Evolutionary conservation across 2,113 vertebrate species (phyloP), one percentile per base, ranked within the genome.

Genomic region (Vicugna pacos): DNA sequence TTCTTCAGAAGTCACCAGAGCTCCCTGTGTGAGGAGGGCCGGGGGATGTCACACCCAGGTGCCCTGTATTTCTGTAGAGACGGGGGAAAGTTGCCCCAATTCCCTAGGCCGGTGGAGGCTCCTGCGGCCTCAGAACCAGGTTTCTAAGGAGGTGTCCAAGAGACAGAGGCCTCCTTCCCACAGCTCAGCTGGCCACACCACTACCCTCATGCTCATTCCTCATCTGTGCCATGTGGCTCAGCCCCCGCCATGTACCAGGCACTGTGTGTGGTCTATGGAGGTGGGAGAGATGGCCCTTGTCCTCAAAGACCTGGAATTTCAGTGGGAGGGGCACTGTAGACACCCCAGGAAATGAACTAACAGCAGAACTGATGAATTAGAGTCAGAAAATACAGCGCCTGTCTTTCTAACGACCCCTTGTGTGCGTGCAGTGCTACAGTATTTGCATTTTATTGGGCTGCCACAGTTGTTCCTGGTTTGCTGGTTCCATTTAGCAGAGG

Each of bases 361-460:
- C 0, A n/a, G 65, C 3, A 22, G 60, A 42, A n/a, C 7, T 54
- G 8, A 9, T 11, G 52, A 46, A 11, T 32, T 5, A 42, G 58
- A 9, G 8, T 14, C 52, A 38, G n/a, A 10, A 17, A 58, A n/a
- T 8, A 5, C 46, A 46, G 24, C 1, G 9, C 11, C 70, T 6
- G 2, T 19, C 56, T 26, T 52, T n/a, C 9, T 8, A 35, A 62
- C 0, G 3, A 17, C 9, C 3, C 9, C 8, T 30, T 24, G 7
- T 32, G 2, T 72, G 30, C 28, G 2, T 50, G n/a, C 8, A 28
- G 19, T 0, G 15, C 13, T 38, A 30, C 0, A 48, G 14, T 26
- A 1, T 77, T 62, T 38, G 50, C 38, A 20, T 35, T 52, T 91
- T 38, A 30, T 4, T 52, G 26, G 50, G 42, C 26, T 84, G 2